Evolutionary conservation across 2,888 invertebrate genomes (phyloP), one percentile per base, ranked within the genome.

Genomic region (Chymomyza fuscimana): DNA sequence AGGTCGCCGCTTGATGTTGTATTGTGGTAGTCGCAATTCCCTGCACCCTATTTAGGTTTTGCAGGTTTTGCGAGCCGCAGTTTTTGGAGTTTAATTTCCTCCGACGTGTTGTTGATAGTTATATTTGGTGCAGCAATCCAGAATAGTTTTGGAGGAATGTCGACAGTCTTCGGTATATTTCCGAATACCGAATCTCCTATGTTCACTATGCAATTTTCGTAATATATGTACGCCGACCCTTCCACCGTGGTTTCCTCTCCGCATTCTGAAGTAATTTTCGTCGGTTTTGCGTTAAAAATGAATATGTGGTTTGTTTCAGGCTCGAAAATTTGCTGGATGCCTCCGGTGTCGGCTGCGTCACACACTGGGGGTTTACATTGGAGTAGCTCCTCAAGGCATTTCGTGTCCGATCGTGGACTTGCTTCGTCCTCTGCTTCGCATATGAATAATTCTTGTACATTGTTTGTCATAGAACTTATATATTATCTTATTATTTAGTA

Each of bases 271-370:
- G 6, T 22, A n/a, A 60, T 32, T 46, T 54, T 66, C 51, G 10
- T 29, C 5, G 4, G 40, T 1, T 46, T 56, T 50, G 5, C 67
- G 40, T 29, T 62, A 22, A 69, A 74, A 50, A 62, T 63, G 46
- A 67, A 68, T 5, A 29, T 63, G 15, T 63, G 22, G 25, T 72
- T 69, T 29, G 70, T 16, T 64, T 62, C 63, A 46, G 61, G 65
- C 16, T 70, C 46, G 6, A 46, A 72, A 61, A 40, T 25, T 46
- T 67, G 16, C 15, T 60, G 10, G 16, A 69, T 52, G 40, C 52
- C 66, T 71, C 68, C 66, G 52, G 67, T 73, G 63, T 36, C 29
- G 46, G 65, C 59, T 22, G 56, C 46, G 52, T 71, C 66, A 40
- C 59, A 54, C 36, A 32, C 58, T 50, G 65, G 10, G 19, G 61